Percentiles rank a stretch among this genome's conserved stretches.
Conservation (phyloP, 2,888 invertebrate genomes). For the Hirtodrosophila confusa region DNA sequence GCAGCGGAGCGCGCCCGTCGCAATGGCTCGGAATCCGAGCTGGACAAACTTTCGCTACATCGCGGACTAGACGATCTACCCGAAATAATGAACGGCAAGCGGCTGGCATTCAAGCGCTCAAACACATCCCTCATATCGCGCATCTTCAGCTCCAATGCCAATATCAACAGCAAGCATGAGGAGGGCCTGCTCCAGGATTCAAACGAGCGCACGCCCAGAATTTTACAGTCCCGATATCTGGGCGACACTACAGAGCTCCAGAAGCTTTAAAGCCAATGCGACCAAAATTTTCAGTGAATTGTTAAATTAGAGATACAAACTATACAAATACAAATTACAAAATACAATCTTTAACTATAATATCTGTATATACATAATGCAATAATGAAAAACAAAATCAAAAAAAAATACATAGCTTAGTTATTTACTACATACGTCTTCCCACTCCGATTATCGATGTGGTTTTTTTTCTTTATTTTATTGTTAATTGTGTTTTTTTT, state of each 20-base stretch:
- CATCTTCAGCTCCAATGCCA: conserved; percentile 62
- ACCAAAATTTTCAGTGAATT: conserved; percentile 60
- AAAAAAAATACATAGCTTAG: conserved; percentile 15
- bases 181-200: conserved; percentile 76
- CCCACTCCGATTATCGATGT: not conserved
- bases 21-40: conserved; percentile 78
- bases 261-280: conserved; percentile 73
- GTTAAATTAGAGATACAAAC: conserved; percentile 32
- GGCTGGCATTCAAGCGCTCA: conserved; percentile 79
- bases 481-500: not conserved
- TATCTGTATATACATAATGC: conserved; percentile 35
- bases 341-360: conserved; percentile 17
- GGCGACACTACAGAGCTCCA: conserved; percentile 83
- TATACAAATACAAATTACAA: conserved; percentile 3
- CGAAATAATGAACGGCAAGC: conserved; percentile 82
- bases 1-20: conserved; percentile 79
- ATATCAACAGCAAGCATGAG: conserved; percentile 75
- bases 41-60: conserved; percentile 91
- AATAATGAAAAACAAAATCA: conserved; percentile 6
- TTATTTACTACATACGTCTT: conserved; percentile 2
- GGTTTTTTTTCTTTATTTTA: not conserved
- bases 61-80: conserved; percentile 91
- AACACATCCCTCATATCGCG: conserved; percentile 86
- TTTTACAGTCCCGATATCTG: conserved; percentile 80
- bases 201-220: conserved; percentile 74